These are phyloP conservation scores for Orthonyx spaldingii DNA, from an alignment of 2,113 vertebrate genomes.

Conservation along the genomic window DNA sequence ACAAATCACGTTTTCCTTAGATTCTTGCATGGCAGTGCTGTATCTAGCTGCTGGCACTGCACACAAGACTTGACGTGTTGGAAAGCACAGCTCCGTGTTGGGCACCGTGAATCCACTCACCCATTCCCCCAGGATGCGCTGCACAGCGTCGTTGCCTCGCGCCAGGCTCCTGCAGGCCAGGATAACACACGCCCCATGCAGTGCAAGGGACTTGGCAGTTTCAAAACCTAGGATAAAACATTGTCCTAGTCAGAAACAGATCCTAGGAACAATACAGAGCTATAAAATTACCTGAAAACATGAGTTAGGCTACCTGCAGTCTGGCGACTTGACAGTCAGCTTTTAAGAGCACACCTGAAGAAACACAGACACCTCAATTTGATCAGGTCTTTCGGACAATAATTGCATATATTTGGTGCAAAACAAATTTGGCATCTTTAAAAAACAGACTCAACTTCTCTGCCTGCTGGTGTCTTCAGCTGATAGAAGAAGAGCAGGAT, in stretches of 20 bases:
- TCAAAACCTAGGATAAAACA: slow-evolving; percentile 85
- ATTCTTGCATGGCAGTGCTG: background rate
- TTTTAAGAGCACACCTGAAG: background rate
- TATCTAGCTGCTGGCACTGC: background rate
- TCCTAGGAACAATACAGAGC: background rate
- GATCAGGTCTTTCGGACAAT: background rate
- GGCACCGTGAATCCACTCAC: slow-evolving; percentile 70
- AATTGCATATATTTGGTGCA: background rate
- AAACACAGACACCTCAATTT: background rate
- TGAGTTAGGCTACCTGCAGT: fast-evolving
- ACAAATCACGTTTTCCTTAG: background rate
- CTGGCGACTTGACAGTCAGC: background rate
- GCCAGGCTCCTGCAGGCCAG: slow-evolving; percentile 86
- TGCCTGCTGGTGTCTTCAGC: background rate
- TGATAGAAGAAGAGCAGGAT: background rate
- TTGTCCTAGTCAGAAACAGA: background rate
- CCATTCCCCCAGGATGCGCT: slow-evolving; percentile 86
- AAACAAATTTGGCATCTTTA: background rate
- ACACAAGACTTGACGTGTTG: fast-evolving
- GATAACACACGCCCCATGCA: slow-evolving; percentile 91
- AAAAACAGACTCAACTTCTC: background rate
- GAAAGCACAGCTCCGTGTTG: background rate
- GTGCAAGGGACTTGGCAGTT: slow-evolving; percentile 90
- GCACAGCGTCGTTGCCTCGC: slow-evolving; percentile 79
- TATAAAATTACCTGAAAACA: background rate